phyloP scores from a whole-genome alignment of 2,113 vertebrate species.

The Mustelus asterias region DNA sequence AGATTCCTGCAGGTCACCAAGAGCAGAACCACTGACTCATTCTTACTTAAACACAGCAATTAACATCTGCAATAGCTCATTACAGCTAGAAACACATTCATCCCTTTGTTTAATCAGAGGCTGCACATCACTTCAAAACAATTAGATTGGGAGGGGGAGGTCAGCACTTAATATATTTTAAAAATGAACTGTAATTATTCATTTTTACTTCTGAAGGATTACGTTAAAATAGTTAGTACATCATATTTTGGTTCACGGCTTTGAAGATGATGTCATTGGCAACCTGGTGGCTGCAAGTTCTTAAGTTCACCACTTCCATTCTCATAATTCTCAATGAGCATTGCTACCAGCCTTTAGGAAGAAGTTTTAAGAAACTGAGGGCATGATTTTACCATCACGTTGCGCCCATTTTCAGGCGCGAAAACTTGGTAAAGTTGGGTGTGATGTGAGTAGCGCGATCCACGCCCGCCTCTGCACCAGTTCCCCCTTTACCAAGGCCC shows the following conservation, averaged over 20 bases:
- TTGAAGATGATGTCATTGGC: not conserved
- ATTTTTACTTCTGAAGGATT: not conserved
- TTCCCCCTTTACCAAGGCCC: too few species aligned
- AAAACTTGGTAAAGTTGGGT: too few species aligned
- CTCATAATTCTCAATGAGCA: not conserved
- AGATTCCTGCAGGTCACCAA: slow-evolving; percentile 30
- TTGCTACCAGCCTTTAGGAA: not conserved
- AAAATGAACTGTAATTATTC: slow-evolving; percentile 12
- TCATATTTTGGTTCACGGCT: not conserved
- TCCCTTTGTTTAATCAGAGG: not conserved
- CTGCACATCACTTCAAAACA: slow-evolving; percentile 37
- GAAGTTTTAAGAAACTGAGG: not conserved
- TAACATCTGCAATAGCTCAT: slow-evolving; percentile 48
- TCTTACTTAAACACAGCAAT: slow-evolving; percentile 21
- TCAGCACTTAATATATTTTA: not conserved
- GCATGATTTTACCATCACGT: too few species aligned
- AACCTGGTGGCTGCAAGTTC: not conserved
- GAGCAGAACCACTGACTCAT: slow-evolving; percentile 42
- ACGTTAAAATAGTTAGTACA: not conserved
- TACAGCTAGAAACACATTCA: slow-evolving; percentile 45
- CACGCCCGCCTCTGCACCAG: too few species aligned
- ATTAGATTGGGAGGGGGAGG: not conserved
- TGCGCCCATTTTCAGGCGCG: too few species aligned
- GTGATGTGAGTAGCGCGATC: too few species aligned
- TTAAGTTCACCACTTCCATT: not conserved